Conservation (phyloP, 2,797 vertebrate species). For the Aselliscus stoliczkanus region DNA sequence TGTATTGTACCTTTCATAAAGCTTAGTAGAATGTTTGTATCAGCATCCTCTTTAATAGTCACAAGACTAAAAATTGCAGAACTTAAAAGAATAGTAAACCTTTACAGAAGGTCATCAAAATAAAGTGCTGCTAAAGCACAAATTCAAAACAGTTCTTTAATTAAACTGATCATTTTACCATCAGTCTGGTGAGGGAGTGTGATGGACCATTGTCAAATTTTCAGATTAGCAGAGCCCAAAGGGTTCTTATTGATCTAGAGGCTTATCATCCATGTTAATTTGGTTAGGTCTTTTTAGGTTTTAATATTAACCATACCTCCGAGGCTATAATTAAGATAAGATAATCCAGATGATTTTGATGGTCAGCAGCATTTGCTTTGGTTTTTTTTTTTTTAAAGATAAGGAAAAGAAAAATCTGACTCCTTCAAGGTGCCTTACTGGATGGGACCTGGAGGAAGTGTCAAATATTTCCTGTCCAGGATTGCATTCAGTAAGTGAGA, state of each 20-base stretch:
- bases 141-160: not conserved
- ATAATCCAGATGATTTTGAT: not conserved
- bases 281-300: not conserved
- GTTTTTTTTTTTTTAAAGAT: not conserved
- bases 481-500: not conserved
- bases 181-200: not conserved
- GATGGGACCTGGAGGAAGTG: not conserved
- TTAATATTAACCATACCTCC: not conserved
- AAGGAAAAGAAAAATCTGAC: not conserved
- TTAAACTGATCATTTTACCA: not conserved
- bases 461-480: not conserved
- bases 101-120: not conserved
- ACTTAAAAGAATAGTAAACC: not conserved
- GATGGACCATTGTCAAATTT: not conserved
- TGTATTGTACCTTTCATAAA: not conserved
- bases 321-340: not conserved
- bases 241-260: not conserved
- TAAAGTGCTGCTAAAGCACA: not conserved
- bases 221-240: not conserved
- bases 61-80: not conserved
- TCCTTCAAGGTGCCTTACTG: not conserved
- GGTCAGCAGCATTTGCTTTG: not conserved
- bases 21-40: not conserved
- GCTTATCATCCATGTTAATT: not conserved
- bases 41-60: not conserved